A percentile compares a stretch with the other conserved stretches of the same genome.
phyloP scores from a whole-genome alignment of 2,113 vertebrate species.

The Otolemur garnettii region DNA sequence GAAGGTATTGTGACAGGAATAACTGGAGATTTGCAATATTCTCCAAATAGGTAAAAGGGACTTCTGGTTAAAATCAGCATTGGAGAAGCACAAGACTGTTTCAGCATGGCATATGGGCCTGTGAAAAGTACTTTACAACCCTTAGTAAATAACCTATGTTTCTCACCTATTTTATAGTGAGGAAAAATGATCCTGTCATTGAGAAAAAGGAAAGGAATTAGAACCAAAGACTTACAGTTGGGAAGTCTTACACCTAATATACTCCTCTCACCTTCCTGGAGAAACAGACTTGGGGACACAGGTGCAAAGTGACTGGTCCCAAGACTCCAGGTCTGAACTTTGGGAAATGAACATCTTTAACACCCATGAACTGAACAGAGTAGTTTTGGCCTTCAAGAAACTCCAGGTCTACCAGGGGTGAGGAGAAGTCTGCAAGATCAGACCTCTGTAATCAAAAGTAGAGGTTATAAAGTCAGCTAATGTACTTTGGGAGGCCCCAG shows the following conservation, averaged over 20 bases:
- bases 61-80: constrained; percentile 5
- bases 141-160: neutral
- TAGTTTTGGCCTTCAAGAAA: neutral
- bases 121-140: neutral
- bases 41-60: neutral
- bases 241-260: neutral
- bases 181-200: neutral
- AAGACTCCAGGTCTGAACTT: neutral
- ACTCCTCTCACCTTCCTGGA: neutral
- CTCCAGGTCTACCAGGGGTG: neutral
- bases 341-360: too few species aligned
- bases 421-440: neutral
- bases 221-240: neutral
- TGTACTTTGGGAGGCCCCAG: neutral
- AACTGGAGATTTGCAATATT: neutral
- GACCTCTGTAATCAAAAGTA: neutral
- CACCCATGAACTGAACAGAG: neutral
- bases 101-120: neutral
- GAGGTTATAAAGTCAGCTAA: neutral
- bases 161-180: neutral
- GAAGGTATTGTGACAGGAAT: neutral
- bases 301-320: neutral
- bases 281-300: neutral
- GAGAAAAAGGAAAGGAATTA: neutral
- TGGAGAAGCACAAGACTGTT: neutral